A percentile compares a stretch with the other conserved stretches of the same genome.
phyloP scores from a whole-genome alignment of 2,797 vertebrate genomes.

The Argentina silus region DNA sequence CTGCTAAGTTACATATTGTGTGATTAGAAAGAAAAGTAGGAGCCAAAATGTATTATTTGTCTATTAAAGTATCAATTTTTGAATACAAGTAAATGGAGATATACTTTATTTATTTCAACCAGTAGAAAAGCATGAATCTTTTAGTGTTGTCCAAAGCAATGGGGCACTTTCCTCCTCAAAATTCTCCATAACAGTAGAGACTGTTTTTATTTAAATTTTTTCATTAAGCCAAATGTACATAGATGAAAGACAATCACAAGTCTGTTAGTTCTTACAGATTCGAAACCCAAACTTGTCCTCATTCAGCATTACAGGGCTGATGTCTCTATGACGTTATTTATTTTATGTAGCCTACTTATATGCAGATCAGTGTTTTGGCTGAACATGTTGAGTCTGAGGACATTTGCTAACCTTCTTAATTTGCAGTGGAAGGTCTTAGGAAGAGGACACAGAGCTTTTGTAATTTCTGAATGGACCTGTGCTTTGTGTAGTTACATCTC shows the following conservation, averaged over 20 bases:
- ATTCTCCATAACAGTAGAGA: constrained; percentile 81
- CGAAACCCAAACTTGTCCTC: constrained; percentile 74
- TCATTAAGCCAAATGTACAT: constrained; percentile 89
- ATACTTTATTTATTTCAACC: constrained; percentile 54
- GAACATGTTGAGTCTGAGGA: constrained; percentile 18
- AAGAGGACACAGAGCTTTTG: constrained; percentile 32
- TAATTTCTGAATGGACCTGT: constrained; percentile 51
- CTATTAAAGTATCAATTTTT: constrained; percentile 57
- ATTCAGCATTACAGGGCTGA: constrained; percentile 77
- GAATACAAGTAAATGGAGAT: constrained; percentile 50
- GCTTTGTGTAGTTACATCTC: constrained; percentile 41
- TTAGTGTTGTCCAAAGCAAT: constrained; percentile 62
- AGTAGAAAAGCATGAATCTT: constrained; percentile 64
- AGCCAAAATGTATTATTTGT: constrained; percentile 75
- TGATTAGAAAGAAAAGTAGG: constrained; percentile 69
- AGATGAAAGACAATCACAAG: constrained; percentile 66
- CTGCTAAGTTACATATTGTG: constrained; percentile 82
- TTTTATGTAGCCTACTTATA: constrained; percentile 35
- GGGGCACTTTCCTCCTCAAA: constrained; percentile 78
- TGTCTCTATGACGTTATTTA: constrained; percentile 52
- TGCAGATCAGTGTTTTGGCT: constrained; percentile 50
- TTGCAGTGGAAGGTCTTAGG: constrained; percentile 43
- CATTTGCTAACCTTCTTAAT: constrained; percentile 17
- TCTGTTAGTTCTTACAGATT: constrained; percentile 72
- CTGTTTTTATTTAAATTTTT: constrained; percentile 70